Base-by-base conservation (phyloP, 2,113 vertebrate species). In the Istiophorus platypterus region DNA sequence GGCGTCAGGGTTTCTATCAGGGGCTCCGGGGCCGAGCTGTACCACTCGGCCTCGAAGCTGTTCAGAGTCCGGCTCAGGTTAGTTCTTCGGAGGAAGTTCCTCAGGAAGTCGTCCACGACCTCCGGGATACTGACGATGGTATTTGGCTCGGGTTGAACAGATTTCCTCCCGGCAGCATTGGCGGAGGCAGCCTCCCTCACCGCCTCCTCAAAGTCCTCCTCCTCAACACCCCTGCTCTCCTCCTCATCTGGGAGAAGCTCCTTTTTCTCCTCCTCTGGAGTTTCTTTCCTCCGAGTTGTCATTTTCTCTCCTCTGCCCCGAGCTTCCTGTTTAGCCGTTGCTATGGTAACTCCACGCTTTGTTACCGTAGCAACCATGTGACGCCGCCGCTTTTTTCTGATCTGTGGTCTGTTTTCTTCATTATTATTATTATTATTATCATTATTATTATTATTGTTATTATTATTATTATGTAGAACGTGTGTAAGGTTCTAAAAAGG, bases 31-130 rank as follows among this genome's bases (percentile, higher is more conserved):
- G 96, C 79, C 82, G 95, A 76, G 18, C 96, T 94, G 31, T 97
- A 97, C 97, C 98, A 97, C 94, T 99, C 98, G 0, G 86, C 93
- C 39, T 99, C 96, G 89, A 99, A 99, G 92, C 95, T 95, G 59
- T 95, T 84, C 65, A 99, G 89, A 6, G 97, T 99, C 88, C 93
- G 96, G 47, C 37, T 94, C 96, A 99, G 96, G 34, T 96, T 95
- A 85, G 94, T 24, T 86, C 93, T 95, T 58, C 94, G 94, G 1
- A 99, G 94, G 84, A 97, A 97, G 92, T 98, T 99, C 86, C 97
- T 96, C 41, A 99, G 85, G 87, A 96, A 98, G 90, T 98, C 97
- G 65, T 99, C 96, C 80, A 97, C 94, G 0, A 92, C 72, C 93
- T 97, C 96, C 20, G 94, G 95, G 66, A 86, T 64, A 68, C 87